Conservation (phyloP, 2,113 vertebrate genomes). For the Epinephelus fuscoguttatus region DNA sequence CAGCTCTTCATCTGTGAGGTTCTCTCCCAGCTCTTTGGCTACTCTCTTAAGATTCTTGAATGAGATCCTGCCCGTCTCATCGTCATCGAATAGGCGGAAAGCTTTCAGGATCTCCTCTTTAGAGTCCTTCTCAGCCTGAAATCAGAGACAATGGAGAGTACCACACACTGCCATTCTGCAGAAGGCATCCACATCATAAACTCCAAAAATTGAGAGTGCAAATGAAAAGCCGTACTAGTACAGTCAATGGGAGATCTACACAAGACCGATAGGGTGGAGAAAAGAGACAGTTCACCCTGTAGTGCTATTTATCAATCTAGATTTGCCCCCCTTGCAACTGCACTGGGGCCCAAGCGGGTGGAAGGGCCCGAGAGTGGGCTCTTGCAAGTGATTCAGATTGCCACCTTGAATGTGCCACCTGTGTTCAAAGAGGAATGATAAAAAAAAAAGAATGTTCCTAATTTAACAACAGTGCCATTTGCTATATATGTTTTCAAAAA, state of each 20-base stretch:
- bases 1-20: conserved; percentile 94
- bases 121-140: conserved; percentile 94
- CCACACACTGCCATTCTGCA: neutral
- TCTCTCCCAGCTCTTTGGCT: conserved; percentile 93
- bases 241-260: neutral
- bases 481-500: too few relatives aligned
- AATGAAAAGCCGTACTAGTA: neutral
- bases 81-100: conserved; percentile 94
- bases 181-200: neutral
- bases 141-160: neutral
- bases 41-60: conserved; percentile 95
- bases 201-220: neutral
- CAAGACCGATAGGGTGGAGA: neutral
- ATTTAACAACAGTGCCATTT: too few relatives aligned
- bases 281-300: too few relatives aligned
- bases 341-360: too few relatives aligned
- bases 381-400: too few relatives aligned
- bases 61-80: conserved; percentile 95
- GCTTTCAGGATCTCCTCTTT: conserved; percentile 97
- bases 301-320: too few relatives aligned
- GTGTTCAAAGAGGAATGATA: too few relatives aligned
- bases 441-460: too few relatives aligned
- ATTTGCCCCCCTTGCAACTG: too few relatives aligned
- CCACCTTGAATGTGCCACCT: too few relatives aligned
- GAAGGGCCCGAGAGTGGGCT: too few relatives aligned